Conservation (phyloP, 2,113 vertebrate genomes). For the Calidris pugnax region DNA sequence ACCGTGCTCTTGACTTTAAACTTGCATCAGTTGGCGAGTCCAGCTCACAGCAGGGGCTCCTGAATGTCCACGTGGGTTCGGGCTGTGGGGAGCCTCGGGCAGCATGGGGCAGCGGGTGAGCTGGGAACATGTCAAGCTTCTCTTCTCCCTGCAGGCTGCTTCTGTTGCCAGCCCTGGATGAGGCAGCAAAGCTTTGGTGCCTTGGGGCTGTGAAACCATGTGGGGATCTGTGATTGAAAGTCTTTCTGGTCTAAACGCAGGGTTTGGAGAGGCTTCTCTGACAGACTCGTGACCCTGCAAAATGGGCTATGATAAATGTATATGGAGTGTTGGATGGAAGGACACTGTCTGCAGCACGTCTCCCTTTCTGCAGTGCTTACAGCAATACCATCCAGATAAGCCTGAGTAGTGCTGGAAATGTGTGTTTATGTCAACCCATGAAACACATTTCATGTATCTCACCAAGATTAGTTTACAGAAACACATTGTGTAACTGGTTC, state of each 20-base stretch:
- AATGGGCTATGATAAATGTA: not conserved
- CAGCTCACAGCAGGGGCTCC: not conserved
- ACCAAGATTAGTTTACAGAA: not conserved
- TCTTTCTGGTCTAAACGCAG: not conserved
- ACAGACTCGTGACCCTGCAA: not conserved
- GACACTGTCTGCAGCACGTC: not conserved
- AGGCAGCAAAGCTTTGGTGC: not conserved
- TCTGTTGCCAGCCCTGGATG: not conserved
- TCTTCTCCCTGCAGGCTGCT: not conserved
- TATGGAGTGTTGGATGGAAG: not conserved
- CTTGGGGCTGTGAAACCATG: not conserved
- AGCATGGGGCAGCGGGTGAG: not conserved
- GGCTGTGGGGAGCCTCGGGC: not conserved
- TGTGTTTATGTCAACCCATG: not conserved
- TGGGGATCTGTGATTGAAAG: not conserved
- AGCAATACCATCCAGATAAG: not conserved
- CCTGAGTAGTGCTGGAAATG: not conserved
- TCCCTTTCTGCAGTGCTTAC: not conserved
- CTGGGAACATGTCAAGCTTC: not conserved
- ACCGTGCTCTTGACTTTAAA: not conserved
- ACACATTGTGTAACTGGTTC: not conserved
- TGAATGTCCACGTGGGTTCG: fast-evolving
- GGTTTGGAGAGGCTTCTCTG: not conserved
- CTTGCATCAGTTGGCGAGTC: not conserved
- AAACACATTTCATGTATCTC: not conserved